Conservation (phyloP, 2,113 vertebrate species). For the Silurus meridionalis region DNA sequence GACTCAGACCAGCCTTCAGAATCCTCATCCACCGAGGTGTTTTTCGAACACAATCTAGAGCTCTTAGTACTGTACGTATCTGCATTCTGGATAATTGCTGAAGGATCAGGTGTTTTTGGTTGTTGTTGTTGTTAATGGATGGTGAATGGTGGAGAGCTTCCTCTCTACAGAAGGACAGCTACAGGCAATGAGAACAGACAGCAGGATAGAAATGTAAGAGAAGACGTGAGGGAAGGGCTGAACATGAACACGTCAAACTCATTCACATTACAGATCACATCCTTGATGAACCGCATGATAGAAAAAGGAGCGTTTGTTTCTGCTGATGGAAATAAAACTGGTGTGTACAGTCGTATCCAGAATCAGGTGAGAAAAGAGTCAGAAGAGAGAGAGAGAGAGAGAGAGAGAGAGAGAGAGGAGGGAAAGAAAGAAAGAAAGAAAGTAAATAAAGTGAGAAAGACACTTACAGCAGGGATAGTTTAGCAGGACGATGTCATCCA, state of each 20-base stretch:
- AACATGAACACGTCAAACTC: slow-evolving; percentile 19
- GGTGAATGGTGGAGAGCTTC: not conserved
- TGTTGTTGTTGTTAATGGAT: not conserved
- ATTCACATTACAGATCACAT: slow-evolving; percentile 34
- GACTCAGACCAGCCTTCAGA: not conserved
- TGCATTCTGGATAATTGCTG: not conserved
- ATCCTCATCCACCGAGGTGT: not conserved
- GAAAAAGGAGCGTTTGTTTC: slow-evolving; percentile 23
- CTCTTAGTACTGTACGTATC: not conserved
- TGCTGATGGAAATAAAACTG: not conserved
- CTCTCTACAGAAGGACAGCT: not conserved
- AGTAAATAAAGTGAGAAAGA: not conserved
- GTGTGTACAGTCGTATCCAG: not conserved
- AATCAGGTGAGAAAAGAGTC: not conserved
- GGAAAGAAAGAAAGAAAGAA: not conserved
- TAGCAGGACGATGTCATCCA: slow-evolving; percentile 92
- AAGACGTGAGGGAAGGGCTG: not conserved
- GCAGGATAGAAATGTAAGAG: not conserved
- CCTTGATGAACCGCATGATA: not conserved
- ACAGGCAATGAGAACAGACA: not conserved
- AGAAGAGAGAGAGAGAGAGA: slow-evolving; percentile 4
- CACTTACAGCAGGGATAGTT: slow-evolving; percentile 97
- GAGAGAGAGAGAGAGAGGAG: not conserved
- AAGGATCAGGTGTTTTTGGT: not conserved
- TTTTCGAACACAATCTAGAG: not conserved